Base-by-base conservation (phyloP, 2,797 vertebrate species). In the Alosa sapidissima region DNA sequence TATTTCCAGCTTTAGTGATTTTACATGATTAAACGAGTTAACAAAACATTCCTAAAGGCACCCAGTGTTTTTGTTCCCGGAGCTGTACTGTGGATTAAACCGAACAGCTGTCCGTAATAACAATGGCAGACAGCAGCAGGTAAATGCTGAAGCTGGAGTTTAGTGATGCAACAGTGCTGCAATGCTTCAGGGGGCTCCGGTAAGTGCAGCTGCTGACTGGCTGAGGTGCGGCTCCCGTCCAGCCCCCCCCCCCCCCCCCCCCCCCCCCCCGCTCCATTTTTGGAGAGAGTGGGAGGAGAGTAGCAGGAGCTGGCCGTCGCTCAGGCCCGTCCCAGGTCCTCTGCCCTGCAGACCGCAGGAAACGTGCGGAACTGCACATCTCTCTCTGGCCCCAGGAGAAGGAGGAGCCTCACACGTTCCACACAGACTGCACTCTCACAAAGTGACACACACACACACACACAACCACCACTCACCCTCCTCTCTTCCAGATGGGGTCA, bases 321-420 rank as follows among this genome's bases (percentile, higher is more conserved):
- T 78, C 3, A 9, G 41, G 72, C 41, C 72, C 72, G 21, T 78
- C 72, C 72, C 72, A 47, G 72, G 45, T n/a, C n/a, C 13, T 14
- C 52, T 8, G 19, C 81, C 49, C 36, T 24, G 3, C 81, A 82
- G 75, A 84, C 78, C 84, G 81, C 65, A 91, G 90, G 82, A 49
- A 91, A 95, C 93, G 92, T 96, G 95, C 94, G 87, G 87, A 93
- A 88, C 89, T 90, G 94, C 95, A 95, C 93, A 93, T 91, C 89
- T 60, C 88, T 8, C 52, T 16, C 49, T 11, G 49, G 51, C 10
- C 51, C 51, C 14, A 1, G 54, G 10, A 75, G 1, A 41, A 75
- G 78, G n/a, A 89, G 86, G 89, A 81, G 89, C 85, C 3, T 0
- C 89, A 52, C 16, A 60, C 55, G 81, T 41, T 54, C 36, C 11